Evolutionary conservation across 1,140 invertebrate genomes (phyloP), one percentile per base, ranked within the genome.

Genomic region (Drosophila aff.): DNA sequence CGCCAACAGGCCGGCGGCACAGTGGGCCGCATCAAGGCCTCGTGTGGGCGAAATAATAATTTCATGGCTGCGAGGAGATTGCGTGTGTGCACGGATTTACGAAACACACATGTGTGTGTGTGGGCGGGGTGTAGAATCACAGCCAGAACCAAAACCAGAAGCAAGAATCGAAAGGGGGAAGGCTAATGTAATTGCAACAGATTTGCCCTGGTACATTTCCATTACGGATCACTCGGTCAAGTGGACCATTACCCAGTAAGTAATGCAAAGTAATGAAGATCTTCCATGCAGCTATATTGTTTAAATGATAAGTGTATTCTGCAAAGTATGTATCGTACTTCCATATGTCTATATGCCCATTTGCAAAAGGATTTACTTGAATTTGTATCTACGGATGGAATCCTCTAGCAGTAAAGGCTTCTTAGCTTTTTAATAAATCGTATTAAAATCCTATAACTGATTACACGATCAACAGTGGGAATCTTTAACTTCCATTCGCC

Each of bases 201-300:
- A 46, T 47, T 38, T 36, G 36, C 65, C 44, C 46, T 47, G 21
- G 62, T 69, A 69, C 66, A 53, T 38, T 68, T 71, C 67, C 49
- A 71, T 68, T 71, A 68, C 33, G 23, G 38, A 69, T 67, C 67
- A 69, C 63, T 71, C 67, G 49, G 63, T 71, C 67, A 71, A 71
- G 67, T 71, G 63, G 67, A 46, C 13, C 23, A 66, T 66, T 66
- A 41, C 40, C 38, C 26, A 52, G 31, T 43, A 52, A 43, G 62
- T 49, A 26, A 66, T 40, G 23, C 38, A 59, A 43, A 21, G 41
- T 52, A 43, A 52, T 49, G 59, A 28, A 38, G 41, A 33, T 33
- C 28, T 36, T 60, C 55, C 43, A 31, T 21, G 38, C 31, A 28
- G 41, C 44, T 43, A 33, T 36, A 43, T 28, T n/a, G 11, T 26